A percentile compares a stretch with the other conserved stretches of the same genome.
phyloP scores from a whole-genome alignment of 2,797 vertebrate genomes.

The Chloroceryle amazona region DNA sequence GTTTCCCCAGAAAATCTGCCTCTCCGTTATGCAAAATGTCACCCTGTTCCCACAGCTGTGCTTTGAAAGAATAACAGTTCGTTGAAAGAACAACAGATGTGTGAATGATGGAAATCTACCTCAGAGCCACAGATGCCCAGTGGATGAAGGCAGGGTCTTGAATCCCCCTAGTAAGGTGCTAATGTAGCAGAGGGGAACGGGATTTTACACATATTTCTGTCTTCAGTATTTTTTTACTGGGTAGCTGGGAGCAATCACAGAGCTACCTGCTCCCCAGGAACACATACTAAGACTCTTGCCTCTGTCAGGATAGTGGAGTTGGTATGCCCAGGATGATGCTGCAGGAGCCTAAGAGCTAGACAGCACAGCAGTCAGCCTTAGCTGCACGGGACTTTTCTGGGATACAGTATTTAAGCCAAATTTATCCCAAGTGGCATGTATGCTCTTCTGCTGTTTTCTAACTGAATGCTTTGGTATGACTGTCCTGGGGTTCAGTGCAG shows the following conservation, averaged over 20 bases:
- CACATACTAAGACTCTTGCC: neutral
- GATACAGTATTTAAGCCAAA: neutral
- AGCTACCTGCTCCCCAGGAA: neutral
- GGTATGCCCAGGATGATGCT: neutral
- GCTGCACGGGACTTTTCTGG: neutral
- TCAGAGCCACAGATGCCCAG: neutral
- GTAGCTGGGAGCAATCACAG: neutral
- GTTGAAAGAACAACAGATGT: neutral
- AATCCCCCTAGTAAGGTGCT: neutral
- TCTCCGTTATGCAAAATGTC: neutral
- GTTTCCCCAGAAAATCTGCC: neutral
- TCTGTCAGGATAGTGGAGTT: accelerated
- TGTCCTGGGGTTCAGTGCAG: neutral
- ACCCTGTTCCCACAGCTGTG: neutral
- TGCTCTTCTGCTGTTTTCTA: neutral
- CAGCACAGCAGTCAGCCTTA: neutral
- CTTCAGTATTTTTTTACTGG: neutral
- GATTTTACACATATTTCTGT: neutral
- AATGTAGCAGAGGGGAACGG: neutral
- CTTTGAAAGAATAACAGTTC: neutral
- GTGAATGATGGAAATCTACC: neutral
- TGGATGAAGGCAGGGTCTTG: neutral
- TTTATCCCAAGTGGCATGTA: neutral
- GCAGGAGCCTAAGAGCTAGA: neutral
- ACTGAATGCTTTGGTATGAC: neutral